Percentiles rank a stretch among this genome's conserved stretches.
Conservation (phyloP, 2,113 vertebrate genomes). For the Oreocharis arfaki region DNA sequence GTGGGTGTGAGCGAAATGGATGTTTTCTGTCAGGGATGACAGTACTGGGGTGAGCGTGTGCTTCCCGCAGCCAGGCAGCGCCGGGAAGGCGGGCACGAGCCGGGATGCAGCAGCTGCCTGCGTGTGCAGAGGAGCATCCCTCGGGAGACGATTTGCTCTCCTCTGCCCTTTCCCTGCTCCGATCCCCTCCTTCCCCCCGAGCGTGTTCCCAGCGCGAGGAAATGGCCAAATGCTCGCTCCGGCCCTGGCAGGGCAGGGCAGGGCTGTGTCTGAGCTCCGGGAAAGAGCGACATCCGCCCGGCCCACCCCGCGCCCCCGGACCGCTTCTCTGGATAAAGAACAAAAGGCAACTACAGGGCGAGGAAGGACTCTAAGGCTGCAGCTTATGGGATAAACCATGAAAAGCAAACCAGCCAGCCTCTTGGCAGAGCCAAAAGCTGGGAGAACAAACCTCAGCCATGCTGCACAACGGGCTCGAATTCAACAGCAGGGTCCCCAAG, state of each 20-base stretch:
- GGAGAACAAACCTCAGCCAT: background rate
- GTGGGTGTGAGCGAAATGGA: background rate
- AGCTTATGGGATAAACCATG: background rate
- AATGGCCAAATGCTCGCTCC: fast-evolving
- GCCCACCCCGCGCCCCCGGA: fast-evolving
- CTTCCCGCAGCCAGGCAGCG: background rate
- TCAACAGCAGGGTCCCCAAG: background rate
- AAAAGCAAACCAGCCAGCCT: background rate
- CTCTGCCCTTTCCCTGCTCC: background rate
- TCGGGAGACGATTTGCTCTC: background rate
- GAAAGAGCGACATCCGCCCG: background rate
- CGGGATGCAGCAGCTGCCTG: background rate
- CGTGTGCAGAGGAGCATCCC: fast-evolving
- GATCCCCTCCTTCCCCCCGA: too few relatives aligned
- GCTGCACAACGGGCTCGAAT: background rate
- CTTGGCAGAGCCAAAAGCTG: background rate
- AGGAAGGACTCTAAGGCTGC: background rate
- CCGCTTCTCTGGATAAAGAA: background rate
- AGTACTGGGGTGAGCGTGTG: background rate
- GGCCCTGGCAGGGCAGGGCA: background rate
- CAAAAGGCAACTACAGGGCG: background rate
- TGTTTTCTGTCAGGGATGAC: constrained; percentile 20
- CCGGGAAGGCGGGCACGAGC: background rate
- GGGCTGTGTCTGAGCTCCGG: background rate
- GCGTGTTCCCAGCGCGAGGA: fast-evolving